These are phyloP conservation scores for Acropora tenuis DNA, from an alignment of 64 coral and sea anemone species.

Conservation along the genomic window DNA sequence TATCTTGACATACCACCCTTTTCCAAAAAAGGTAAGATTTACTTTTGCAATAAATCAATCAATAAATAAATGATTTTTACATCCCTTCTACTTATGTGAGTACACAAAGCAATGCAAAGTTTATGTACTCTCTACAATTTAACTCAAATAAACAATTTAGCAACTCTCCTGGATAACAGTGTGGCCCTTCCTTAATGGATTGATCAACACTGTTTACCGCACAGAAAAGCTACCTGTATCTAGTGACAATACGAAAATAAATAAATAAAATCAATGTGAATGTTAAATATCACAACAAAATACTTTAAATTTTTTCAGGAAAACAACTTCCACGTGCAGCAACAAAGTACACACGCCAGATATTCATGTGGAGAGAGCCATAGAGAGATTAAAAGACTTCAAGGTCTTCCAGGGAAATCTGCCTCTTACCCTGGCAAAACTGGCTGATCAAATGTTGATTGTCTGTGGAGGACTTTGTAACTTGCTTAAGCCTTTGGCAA, in stretches of 20 bases:
- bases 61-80: background rate
- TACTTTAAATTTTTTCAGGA: constrained; percentile 34
- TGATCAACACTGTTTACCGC: background rate
- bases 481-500: constrained; percentile 44
- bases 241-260: constrained; percentile 8
- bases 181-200: background rate
- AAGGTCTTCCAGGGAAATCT: constrained; percentile 72
- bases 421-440: constrained; percentile 50
- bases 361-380: constrained; percentile 68
- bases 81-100: background rate
- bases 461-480: constrained; percentile 53
- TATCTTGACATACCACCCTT: constrained; percentile 55
- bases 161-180: background rate
- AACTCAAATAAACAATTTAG: constrained; percentile 10
- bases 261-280: background rate
- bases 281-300: constrained; percentile 5
- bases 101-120: background rate
- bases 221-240: constrained; percentile 9
- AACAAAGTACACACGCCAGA: constrained; percentile 60
- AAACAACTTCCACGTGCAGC: constrained; percentile 67
- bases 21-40: constrained; percentile 56
- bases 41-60: background rate
- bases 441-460: constrained; percentile 71
- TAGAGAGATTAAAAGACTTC: constrained; percentile 67
- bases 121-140: background rate